phyloP scores from a whole-genome alignment of 2,113 vertebrate species.

The Lasiurus cinereus region DNA sequence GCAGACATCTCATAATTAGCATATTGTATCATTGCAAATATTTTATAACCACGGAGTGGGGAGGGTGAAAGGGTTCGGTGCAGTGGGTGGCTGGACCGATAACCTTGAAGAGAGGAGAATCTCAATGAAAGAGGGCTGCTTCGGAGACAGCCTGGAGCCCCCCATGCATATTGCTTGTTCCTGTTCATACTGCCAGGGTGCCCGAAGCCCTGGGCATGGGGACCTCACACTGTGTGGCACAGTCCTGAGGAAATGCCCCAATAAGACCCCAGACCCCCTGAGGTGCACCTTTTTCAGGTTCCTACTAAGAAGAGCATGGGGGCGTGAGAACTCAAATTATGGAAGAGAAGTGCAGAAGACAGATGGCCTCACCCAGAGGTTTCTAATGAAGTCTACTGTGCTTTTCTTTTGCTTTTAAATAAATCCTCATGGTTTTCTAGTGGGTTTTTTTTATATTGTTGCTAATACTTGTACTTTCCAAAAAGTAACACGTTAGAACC shows the following conservation, averaged over 20 bases:
- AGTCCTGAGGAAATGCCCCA: not conserved
- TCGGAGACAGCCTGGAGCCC: constrained; percentile 8
- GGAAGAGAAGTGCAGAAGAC: not conserved
- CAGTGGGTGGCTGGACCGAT: constrained; percentile 80
- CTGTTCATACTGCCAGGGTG: not conserved
- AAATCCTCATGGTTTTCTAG: not conserved
- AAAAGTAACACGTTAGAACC: not conserved
- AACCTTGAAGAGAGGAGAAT: constrained; percentile 81
- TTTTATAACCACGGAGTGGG: constrained; percentile 87
- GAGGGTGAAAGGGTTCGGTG: constrained; percentile 85
- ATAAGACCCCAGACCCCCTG: not conserved
- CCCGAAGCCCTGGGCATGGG: rapidly evolving
- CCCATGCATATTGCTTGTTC: not conserved
- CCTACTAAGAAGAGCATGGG: not conserved
- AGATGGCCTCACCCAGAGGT: not conserved
- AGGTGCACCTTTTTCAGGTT: not conserved
- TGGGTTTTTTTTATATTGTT: not conserved
- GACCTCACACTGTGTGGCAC: not conserved
- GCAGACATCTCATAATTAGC: constrained; percentile 86
- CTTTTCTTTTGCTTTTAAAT: constrained; percentile 44
- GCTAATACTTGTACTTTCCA: not conserved
- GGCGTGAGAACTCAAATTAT: not conserved
- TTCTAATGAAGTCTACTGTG: not conserved
- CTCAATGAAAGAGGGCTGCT: constrained; percentile 65
- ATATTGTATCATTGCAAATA: constrained; percentile 87